Percentiles rank a stretch among this genome's conserved stretches.
Conservation (phyloP, 2,888 invertebrate species). For the Microchrysa polita region DNA sequence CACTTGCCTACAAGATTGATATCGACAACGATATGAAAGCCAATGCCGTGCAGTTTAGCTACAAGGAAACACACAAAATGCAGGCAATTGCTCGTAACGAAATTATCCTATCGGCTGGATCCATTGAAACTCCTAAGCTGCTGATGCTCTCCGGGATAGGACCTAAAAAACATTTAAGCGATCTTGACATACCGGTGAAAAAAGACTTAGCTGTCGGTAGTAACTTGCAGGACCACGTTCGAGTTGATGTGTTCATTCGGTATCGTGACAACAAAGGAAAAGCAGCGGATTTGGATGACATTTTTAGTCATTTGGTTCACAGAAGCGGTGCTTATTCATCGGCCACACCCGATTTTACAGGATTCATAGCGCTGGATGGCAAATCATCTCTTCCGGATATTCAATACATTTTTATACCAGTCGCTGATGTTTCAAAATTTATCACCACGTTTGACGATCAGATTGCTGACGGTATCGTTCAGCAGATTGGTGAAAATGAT, state of each 20-base stretch:
- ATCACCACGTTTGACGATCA: background rate
- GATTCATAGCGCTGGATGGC: slow-evolving; percentile 65
- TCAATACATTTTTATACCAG: slow-evolving; percentile 54
- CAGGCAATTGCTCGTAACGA: slow-evolving; percentile 53
- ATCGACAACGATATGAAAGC: slow-evolving; percentile 32
- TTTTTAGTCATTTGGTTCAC: slow-evolving; percentile 62
- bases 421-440: background rate
- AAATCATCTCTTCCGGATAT: slow-evolving; percentile 65
- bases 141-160: slow-evolving; percentile 57
- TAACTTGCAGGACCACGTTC: slow-evolving; percentile 83
- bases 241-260: slow-evolving; percentile 60
- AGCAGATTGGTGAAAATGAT: background rate
- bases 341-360: slow-evolving; percentile 61
- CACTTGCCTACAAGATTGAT: slow-evolving; percentile 48
- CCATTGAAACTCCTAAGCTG: slow-evolving; percentile 56
- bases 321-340: slow-evolving; percentile 54
- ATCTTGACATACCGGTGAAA: slow-evolving; percentile 52
- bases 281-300: slow-evolving; percentile 46
- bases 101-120: slow-evolving; percentile 56
- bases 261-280: slow-evolving; percentile 20
- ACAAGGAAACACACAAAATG: slow-evolving; percentile 42
- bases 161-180: slow-evolving; percentile 52
- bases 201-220: slow-evolving; percentile 69
- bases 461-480: background rate
- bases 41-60: slow-evolving; percentile 40